These are phyloP conservation scores for Periophthalmus modestus DNA, from an alignment of 2,113 vertebrate genomes.

Conservation along the genomic window DNA sequence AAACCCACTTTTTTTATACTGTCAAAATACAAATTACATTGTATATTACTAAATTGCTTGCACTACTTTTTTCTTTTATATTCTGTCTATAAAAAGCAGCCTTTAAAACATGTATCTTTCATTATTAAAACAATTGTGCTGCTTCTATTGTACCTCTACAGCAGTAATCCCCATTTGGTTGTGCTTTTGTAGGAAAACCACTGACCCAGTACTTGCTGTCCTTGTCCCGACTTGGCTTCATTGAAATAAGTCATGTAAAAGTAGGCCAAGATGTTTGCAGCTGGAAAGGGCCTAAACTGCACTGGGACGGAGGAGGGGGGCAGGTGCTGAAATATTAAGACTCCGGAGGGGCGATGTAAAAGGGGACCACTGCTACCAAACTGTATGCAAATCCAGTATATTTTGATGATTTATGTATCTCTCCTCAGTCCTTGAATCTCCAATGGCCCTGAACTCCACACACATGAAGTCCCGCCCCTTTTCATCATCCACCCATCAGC, in stretches of 20 bases:
- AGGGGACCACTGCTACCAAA: not conserved
- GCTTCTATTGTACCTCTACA: not conserved
- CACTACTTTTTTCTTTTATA: not conserved
- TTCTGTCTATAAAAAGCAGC: not conserved
- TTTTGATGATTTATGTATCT: not conserved
- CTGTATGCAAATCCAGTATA: not conserved
- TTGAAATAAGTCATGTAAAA: constrained; percentile 11
- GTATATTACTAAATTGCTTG: not conserved
- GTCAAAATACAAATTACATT: not conserved
- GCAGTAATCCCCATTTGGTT: not conserved
- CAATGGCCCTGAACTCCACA: not conserved
- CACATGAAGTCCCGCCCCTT: constrained; percentile 26
- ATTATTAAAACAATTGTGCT: not conserved
- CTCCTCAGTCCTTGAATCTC: not conserved
- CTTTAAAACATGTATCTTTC: not conserved
- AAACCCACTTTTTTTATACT: too few relatives aligned
- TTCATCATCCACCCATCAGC: constrained; percentile 32
- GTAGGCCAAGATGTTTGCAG: constrained; percentile 6
- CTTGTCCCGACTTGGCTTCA: not conserved
- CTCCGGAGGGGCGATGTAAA: not conserved
- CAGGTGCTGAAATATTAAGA: not conserved
- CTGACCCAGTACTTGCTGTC: not conserved
- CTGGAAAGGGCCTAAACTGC: constrained; percentile 6
- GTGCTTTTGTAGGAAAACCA: not conserved
- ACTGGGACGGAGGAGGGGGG: not conserved